These are phyloP conservation scores for Grus americana DNA, from an alignment of 2,113 vertebrate genomes.

Conservation along the genomic window DNA sequence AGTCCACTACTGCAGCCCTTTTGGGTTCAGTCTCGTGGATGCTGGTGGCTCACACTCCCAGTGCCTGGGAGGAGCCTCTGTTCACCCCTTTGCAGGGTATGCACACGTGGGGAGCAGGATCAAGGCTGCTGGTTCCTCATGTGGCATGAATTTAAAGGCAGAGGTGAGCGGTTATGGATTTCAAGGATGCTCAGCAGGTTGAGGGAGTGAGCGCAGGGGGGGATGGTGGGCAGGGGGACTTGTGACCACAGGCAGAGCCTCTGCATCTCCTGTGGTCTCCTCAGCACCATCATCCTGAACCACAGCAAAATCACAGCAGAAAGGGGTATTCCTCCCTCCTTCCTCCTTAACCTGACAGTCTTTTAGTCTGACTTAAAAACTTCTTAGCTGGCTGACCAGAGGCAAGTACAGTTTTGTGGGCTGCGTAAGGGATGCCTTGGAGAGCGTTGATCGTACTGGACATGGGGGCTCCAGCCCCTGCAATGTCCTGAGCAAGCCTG, in stretches of 20 bases:
- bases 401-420: fast-evolving
- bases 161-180: not conserved
- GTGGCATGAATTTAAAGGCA: not conserved
- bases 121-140: not conserved
- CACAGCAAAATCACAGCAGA: not conserved
- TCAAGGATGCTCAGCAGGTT: not conserved
- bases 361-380: not conserved
- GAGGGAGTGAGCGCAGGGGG: fast-evolving
- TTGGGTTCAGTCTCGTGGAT: fast-evolving
- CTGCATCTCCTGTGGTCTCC: not conserved
- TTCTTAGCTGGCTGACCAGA: not conserved
- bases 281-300: too few species aligned
- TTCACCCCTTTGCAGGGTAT: fast-evolving
- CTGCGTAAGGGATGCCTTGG: not conserved
- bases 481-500: not conserved
- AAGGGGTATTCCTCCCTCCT: not conserved
- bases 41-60: not conserved
- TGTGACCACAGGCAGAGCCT: not conserved
- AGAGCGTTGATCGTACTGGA: fast-evolving
- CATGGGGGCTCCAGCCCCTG: not conserved
- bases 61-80: too few species aligned
- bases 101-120: fast-evolving
- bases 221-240: not conserved
- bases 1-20: not conserved
- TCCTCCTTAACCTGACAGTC: not conserved